Percentiles rank a stretch among this genome's conserved stretches.
Evolutionary conservation across 2,797 vertebrate genomes (phyloP).

Genomic region (Periophthalmus magnuspinnatus): DNA sequence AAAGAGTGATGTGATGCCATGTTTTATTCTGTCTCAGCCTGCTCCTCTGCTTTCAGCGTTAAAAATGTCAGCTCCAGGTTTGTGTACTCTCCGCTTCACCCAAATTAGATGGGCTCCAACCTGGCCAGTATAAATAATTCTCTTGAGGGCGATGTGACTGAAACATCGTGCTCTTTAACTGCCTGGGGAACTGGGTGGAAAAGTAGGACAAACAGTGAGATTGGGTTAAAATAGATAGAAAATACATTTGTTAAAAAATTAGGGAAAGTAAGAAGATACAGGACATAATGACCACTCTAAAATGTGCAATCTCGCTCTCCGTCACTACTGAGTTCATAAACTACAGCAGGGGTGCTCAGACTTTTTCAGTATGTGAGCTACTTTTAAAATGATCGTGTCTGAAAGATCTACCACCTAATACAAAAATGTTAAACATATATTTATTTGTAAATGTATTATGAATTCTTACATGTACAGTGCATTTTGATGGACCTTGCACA

Average conservation of each 20-base stretch:
- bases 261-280: background rate
- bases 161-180: conserved; percentile 41
- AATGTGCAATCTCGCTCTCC: background rate
- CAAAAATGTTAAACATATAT: no score
- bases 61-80: conserved; percentile 63
- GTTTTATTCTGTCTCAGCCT: conserved; percentile 71
- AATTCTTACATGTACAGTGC: no score
- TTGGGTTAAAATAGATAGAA: conserved; percentile 37
- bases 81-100: conserved; percentile 66
- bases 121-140: conserved; percentile 74
- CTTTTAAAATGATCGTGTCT: no score
- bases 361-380: no score
- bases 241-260: background rate
- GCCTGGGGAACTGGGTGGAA: conserved; percentile 34
- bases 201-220: conserved; percentile 65
- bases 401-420: no score
- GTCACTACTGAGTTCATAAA: background rate
- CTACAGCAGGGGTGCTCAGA: background rate
- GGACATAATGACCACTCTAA: background rate
- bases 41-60: conserved; percentile 54
- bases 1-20: conserved; percentile 65
- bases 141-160: conserved; percentile 59
- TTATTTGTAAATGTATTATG: no score
- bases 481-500: no score
- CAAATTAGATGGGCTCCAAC: conserved; percentile 69